These are phyloP conservation scores for Drosophila malerkotliana DNA, from an alignment of 1,140 invertebrate genomes.

Conservation along the genomic window DNA sequence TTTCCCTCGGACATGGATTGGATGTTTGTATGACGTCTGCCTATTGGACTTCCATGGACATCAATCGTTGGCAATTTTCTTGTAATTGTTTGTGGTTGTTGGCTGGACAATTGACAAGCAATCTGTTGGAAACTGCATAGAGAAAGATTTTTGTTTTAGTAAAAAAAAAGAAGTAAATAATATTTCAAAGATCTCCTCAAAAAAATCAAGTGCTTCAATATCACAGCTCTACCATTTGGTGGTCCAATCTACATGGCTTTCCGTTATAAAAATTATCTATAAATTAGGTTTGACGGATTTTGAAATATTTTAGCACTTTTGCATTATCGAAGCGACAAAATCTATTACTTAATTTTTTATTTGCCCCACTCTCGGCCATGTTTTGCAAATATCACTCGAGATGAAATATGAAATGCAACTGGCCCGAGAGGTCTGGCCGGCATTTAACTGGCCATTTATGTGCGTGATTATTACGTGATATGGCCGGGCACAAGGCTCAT, in stretches of 20 bases:
- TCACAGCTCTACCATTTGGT: not conserved
- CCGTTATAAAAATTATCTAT: constrained; percentile 49
- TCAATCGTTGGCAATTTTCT: constrained; percentile 80
- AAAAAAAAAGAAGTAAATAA: not conserved
- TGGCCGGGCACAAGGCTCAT: constrained; percentile 71
- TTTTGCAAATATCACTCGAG: constrained; percentile 74
- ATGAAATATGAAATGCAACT: constrained; percentile 81
- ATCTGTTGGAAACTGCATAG: constrained; percentile 24
- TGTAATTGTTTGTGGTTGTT: constrained; percentile 73
- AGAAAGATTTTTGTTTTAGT: constrained; percentile 13
- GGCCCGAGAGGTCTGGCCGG: constrained; percentile 38
- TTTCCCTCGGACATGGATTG: constrained; percentile 57
- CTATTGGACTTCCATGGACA: constrained; percentile 66
- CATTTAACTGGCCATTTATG: constrained; percentile 80
- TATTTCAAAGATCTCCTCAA: not conserved
- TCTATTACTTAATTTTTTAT: constrained; percentile 83
- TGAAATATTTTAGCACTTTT: constrained; percentile 82
- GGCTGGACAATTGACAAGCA: constrained; percentile 61
- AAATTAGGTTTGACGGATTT: constrained; percentile 76
- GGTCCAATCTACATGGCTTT: constrained; percentile 19
- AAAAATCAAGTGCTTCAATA: not conserved
- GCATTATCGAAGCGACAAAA: constrained; percentile 76
- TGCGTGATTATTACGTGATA: constrained; percentile 83
- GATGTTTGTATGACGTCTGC: constrained; percentile 61
- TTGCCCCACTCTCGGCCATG: constrained; percentile 58